Conservation (phyloP, 1,140 invertebrate genomes). For the Eufriesea mexicana region DNA sequence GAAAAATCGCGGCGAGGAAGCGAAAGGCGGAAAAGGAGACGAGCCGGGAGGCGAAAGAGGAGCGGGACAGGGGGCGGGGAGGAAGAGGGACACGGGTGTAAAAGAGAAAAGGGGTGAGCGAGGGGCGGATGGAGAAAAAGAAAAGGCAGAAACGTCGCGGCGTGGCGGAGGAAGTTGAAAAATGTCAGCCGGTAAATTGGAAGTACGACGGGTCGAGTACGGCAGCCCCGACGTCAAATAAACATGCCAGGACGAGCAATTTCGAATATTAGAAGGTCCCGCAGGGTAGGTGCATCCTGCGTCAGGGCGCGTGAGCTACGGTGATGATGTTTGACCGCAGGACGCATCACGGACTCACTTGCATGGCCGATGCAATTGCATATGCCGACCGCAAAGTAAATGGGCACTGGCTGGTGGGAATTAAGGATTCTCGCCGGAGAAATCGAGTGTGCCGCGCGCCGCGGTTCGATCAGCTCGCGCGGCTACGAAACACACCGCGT, state of each 20-base stretch:
- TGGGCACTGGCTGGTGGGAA: slow-evolving; percentile 67
- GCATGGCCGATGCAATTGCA: slow-evolving; percentile 73
- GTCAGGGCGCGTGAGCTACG: slow-evolving; percentile 78
- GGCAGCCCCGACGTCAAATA: slow-evolving; percentile 78
- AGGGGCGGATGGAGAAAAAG: neutral
- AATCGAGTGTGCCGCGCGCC: neutral
- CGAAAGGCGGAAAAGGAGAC: neutral
- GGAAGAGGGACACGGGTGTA: neutral
- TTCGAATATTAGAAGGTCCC: slow-evolving; percentile 78
- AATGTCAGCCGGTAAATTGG: slow-evolving; percentile 79
- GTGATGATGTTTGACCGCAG: slow-evolving; percentile 79
- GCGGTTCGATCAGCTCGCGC: neutral
- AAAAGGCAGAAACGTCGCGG: slow-evolving; percentile 24
- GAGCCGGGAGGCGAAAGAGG: neutral
- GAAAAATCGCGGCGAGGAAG: slow-evolving; percentile 44
- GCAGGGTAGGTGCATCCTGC: slow-evolving; percentile 73
- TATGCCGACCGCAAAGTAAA: slow-evolving; percentile 75
- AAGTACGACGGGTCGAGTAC: slow-evolving; percentile 64
- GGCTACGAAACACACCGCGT: too few relatives aligned
- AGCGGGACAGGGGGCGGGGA: too few relatives aligned
- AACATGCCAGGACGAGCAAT: slow-evolving; percentile 78
- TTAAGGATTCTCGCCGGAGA: slow-evolving; percentile 68
- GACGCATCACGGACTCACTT: slow-evolving; percentile 69
- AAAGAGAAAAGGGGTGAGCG: neutral
- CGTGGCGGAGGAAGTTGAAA: slow-evolving; percentile 66